Percentiles rank a stretch among this genome's conserved stretches.
These are phyloP conservation scores for Drosophila teissieri DNA, from an alignment of 1,140 invertebrate species.

Conservation along the genomic window DNA sequence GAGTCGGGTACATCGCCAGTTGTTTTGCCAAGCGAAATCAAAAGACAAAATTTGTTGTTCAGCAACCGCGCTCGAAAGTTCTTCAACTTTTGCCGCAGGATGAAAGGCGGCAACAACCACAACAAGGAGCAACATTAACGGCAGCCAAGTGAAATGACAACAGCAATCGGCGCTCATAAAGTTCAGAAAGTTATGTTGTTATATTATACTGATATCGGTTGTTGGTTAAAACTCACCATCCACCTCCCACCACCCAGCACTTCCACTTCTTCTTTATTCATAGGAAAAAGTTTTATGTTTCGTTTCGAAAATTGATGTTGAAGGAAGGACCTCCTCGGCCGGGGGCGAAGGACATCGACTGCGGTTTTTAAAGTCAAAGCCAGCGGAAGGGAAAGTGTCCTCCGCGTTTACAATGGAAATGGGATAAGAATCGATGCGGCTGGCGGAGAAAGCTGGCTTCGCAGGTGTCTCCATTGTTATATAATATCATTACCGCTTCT, in stretches of 20 bases:
- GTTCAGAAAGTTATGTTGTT: constrained; percentile 60
- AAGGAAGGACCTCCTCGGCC: constrained; percentile 21
- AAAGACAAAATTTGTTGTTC: constrained; percentile 61
- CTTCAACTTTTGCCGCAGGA: constrained; percentile 56
- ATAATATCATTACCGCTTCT: constrained; percentile 42
- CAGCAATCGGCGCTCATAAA: constrained; percentile 64
- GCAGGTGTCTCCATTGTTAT: constrained; percentile 42
- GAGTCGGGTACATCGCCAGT: constrained; percentile 18
- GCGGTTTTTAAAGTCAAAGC: constrained; percentile 36
- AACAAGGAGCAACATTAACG: constrained; percentile 44
- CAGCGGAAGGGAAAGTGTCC: constrained; percentile 12
- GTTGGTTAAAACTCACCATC: constrained; percentile 21
- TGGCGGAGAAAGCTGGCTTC: constrained; percentile 12
- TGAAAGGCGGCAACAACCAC: constrained; percentile 19
- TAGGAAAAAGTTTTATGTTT: constrained; percentile 48
- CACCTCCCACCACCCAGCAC: neutral
- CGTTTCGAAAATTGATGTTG: constrained; percentile 44
- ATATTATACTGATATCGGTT: constrained; percentile 61
- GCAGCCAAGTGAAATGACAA: constrained; percentile 57
- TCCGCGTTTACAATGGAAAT: constrained; percentile 24
- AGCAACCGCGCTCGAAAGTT: constrained; percentile 63
- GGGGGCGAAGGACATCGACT: constrained; percentile 12
- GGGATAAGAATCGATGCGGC: constrained; percentile 16
- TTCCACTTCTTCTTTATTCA: constrained; percentile 34
- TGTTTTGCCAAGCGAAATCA: constrained; percentile 52